A percentile compares a stretch with the other conserved stretches of the same genome.
Conservation (phyloP, 2,797 vertebrate genomes). For the Sylvilagus floridanus region DNA sequence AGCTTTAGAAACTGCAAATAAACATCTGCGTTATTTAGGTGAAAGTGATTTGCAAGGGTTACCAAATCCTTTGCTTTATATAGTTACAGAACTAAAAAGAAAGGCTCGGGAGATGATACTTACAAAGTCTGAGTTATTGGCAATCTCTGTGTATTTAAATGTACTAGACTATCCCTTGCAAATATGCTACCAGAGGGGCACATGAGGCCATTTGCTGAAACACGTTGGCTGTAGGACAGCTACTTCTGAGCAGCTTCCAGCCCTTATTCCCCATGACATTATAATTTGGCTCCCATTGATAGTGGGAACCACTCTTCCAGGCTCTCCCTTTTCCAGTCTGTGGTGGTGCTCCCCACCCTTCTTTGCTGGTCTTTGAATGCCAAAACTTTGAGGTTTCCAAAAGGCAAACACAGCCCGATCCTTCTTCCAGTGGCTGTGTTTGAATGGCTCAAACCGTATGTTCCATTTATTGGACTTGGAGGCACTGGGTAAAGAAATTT, state of each 20-base stretch:
- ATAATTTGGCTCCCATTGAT: constrained; percentile 37
- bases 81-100: neutral
- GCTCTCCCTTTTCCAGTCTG: constrained; percentile 52
- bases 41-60: neutral
- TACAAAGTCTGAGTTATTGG: neutral
- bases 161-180: neutral
- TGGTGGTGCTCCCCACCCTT: constrained; percentile 51
- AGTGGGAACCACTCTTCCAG: neutral
- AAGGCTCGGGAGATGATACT: neutral
- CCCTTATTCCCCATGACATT: constrained; percentile 60
- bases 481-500: neutral
- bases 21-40: neutral
- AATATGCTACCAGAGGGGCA: neutral
- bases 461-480: constrained; percentile 50
- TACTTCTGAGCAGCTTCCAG: constrained; percentile 36
- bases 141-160: neutral
- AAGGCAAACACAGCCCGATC: constrained; percentile 37
- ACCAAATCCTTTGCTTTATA: neutral
- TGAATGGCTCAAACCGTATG: constrained; percentile 39
- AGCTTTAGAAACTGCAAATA: neutral
- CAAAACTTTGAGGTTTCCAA: constrained; percentile 69
- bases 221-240: constrained; percentile 1
- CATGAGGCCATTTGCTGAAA: constrained; percentile 45
- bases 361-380: constrained; percentile 46
- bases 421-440: neutral